Base-by-base conservation (phyloP, 2,888 invertebrate species). In the Rotaria sp. region DNA sequence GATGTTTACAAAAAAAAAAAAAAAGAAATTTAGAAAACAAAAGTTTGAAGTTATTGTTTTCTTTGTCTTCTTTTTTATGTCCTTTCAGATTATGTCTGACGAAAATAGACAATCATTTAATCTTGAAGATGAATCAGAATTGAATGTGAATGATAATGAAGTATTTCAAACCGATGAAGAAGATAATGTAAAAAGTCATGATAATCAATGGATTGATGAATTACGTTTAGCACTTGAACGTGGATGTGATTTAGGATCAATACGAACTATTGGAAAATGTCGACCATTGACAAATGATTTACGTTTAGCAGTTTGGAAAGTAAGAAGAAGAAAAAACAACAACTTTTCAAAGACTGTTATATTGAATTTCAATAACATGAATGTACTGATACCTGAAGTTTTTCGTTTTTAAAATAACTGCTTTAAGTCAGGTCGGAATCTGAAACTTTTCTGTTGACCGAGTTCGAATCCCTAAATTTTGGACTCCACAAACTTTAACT, bases 251-350 rank as follows among this genome's bases (percentile, higher is more conserved):
- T 95, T 95, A 86, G 94, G 94, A 87, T 95, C 95, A 89, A 94
- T 96, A 88, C 94, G 95, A 90, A 93, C 94, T 88, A 94, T 96
- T 89, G 95, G 95, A 88, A 94, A 94, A 91, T 95, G 95, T 87
- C 94, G 95, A 90, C 93, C 94, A 85, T 93, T 96, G 87, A 96
- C 96, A 50, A 94, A 94, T 89, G 94, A 94, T 88, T 91, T 96
- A 86, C 93, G 96, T 84, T 93, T 95, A 11, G 95, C 96, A 92
- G 95, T 95, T 50, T 97, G 96, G 96, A 94, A 96, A 92, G 92
- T 92, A 88, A 85, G 88, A 52, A 45, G 21, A 18, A 10, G n/a
- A n/a, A 10, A 45, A 50, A 50, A 18, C 50, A 50, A 18, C 50
- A 18, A 11, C 15, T 50, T 50, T 50, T 4, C 0, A 50, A 13